Evolutionary conservation across 2,888 invertebrate genomes (phyloP), one percentile per base, ranked within the genome.

Genomic region (Dryadula phaetusa): DNA sequence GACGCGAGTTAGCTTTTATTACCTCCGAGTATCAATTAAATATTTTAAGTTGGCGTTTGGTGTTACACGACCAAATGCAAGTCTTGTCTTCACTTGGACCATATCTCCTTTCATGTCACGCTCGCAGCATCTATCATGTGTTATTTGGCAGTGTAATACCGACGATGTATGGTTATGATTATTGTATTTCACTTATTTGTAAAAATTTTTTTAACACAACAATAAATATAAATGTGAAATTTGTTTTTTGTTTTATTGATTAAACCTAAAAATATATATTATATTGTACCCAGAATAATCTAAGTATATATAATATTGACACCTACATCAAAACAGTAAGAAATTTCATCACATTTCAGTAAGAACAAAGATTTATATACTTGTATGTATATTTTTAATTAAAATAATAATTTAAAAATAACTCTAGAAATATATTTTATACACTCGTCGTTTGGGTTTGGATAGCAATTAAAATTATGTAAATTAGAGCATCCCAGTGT

Each of bases 1-100:
- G 85, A 85, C 83, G 84, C 82, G 86, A 84, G 85, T 82, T 88
- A 86, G 88, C 86, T 91, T 86, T 87, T 88, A 90, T 91, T 92
- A 92, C 92, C 92, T 92, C 92, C 92, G 92, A 92, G 91, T 92
- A 92, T 92, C 92, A 87, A 91, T 91, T 88, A 86, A 89, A 86
- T 82, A 87, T 85, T 85, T 86, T 90, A 88, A 89, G 86, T 89
- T 85, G 75, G 76, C 77, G 77, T 77, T 82, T 82, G 81, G 80
- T 84, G 76, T 82, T 84, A 79, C 84, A 82, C 82, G 82, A 79
- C 71, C 73, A 71, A 62, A 54, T 20, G 34, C 22, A 18, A 37
- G 54, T 66, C n/a, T n/a, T n/a, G n/a, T 70, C 73, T 67, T 69
- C 69, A 70, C 70, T 70, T 60, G 68, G 67, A 66, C 66, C 49